Base-by-base conservation (phyloP, 2,797 vertebrate genomes). In the Lemur catta region DNA sequence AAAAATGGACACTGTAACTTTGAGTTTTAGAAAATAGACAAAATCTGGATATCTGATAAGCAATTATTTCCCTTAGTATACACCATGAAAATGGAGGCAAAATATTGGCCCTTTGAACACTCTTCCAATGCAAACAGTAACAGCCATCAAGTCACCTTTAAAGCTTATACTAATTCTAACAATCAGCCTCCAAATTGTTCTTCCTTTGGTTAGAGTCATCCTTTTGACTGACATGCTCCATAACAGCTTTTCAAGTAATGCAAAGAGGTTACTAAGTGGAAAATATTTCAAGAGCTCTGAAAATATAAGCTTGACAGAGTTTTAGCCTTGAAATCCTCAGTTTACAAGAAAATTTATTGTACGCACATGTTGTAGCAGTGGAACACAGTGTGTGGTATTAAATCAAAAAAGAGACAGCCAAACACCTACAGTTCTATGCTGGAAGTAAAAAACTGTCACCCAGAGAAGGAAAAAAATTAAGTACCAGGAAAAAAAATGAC, bases 311-410 rank as follows among this genome's bases (percentile, higher is more conserved):
- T 86, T 91, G 78, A 94, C 87, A 93, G 76, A 87, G 74, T 93
- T 41, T 76, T 88, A 97, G 95, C 96, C 90, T 97, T 97, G 76
- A 97, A 97, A 75, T 84, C 38, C 50, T 89, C 46, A 84, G 84
- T 94, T 96, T 97, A 94, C 84, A 96, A 89, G 87, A 78, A 94
- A 97, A 98, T 97, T 94, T 97, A 97, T 94, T 94, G 43, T 91
- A 75, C 63, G 91, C 43, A 91, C 89, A 89, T 91, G 78, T 67
- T 89, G 55, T 75, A 96, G 52, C 46, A 69, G 33, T 84, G 84
- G 81, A 98, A 96, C 33, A 12, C 35, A 61, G 43, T 72, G 18
- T 85, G 69, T 93, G 50, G 61, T 59, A 85, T 80, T 97, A 96
- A 92, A 94, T 95, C 79, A 94, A 80, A 86, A 85, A 79, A 2